Evolutionary conservation across 2,113 vertebrate genomes (phyloP), one percentile per base, ranked within the genome.

Genomic region (Phaethornis superciliosus): DNA sequence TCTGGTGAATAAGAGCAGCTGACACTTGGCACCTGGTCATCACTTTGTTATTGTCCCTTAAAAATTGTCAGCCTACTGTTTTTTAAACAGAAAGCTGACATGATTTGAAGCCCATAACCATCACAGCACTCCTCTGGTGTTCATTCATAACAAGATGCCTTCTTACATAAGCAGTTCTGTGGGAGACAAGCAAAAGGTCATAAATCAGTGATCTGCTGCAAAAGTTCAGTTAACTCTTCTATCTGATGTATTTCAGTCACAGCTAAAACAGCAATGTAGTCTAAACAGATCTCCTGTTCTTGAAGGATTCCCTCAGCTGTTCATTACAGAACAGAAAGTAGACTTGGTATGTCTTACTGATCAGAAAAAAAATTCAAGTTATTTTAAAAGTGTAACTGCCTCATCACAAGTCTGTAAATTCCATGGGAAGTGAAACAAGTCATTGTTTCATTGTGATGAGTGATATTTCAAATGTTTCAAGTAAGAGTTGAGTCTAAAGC

Each of bases 401-500:
- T 77, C 84, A 44, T 42, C 22, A 42, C 1, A 32, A 90, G 44
- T 49, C 82, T 83, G 88, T 93, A 85, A 81, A 87, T 94, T 89
- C 93, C 95, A 85, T 15, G 92, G 95, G 95, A 97, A 98, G 94
- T 97, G 97, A 97, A 97, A 97, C 80, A 81, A 95, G 62, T 80
- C 79, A 91, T n/a, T 56, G 70, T 27, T 62, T 72, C 69, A 27
- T 42, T 74, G 46, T 74, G 46, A 72, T 42, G 12, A 85, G 24
- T 54, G 6, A 3, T 33, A 94, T 32, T 85, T 85, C 24, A 91
- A 69, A 30, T 56, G 15, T 56, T 91, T 4, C 49, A 74, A 94
- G 49, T 16, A 26, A 40, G 6, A 64, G 6, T 51, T 40, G 51
- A 71, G 33, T 52, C 40, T 80, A 69, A 76, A 85, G 7, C 15